Conservation (phyloP, 2,113 vertebrate species). For the Notarius lentiginosus region DNA sequence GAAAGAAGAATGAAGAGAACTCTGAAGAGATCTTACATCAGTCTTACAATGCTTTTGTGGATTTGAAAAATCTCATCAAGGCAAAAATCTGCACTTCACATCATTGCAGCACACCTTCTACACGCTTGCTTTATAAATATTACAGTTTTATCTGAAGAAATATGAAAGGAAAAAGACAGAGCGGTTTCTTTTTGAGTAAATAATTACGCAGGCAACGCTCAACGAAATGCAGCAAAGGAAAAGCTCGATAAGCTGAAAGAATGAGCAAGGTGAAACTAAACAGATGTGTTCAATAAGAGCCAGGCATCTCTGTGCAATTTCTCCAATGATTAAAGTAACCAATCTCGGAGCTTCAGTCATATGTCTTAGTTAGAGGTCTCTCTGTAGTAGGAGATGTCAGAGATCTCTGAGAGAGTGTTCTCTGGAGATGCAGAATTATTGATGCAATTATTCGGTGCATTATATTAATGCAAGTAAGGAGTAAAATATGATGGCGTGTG, state of each 20-base stretch:
- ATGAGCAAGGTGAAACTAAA: neutral
- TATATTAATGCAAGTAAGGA: constrained; percentile 3
- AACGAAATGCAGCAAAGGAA: neutral
- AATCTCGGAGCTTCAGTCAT: constrained; percentile 13
- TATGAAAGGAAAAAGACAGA: neutral
- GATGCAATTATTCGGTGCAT: neutral
- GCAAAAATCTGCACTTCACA: neutral
- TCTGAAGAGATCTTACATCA: neutral
- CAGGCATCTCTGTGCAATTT: neutral
- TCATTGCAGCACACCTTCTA: neutral
- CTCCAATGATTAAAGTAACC: constrained; percentile 31
- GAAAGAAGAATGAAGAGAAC: neutral
- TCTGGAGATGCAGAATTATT: constrained; percentile 3
- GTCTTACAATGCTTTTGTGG: neutral
- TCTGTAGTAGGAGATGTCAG: neutral
- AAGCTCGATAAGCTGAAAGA: neutral
- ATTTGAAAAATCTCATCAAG: neutral
- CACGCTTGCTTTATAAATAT: neutral
- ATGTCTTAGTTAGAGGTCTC: constrained; percentile 2
- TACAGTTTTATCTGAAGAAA: neutral
- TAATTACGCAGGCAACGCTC: neutral
- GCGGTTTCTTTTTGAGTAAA: neutral
- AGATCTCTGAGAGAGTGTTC: neutral
- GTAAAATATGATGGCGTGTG: neutral
- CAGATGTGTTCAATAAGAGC: constrained; percentile 12